Evolutionary conservation across 2,888 invertebrate genomes (phyloP).

Genomic region (Boloria selene): DNA sequence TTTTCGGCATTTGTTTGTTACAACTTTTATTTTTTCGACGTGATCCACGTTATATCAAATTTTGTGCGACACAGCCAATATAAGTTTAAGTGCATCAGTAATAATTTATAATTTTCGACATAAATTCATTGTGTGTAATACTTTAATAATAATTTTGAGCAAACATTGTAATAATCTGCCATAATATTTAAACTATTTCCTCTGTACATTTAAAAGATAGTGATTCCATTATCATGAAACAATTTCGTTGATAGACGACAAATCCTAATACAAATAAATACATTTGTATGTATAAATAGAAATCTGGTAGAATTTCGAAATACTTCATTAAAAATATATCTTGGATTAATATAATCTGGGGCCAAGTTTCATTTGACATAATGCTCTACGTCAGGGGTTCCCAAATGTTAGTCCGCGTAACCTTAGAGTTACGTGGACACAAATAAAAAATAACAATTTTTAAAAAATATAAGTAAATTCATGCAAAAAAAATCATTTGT

Average conservation of each 20-base stretch:
- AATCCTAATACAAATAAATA: conserved; percentile 8
- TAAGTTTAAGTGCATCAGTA: not conserved
- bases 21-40: too few species aligned
- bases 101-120: not conserved
- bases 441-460: too few species aligned
- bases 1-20: not conserved
- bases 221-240: conserved; percentile 1
- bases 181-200: not conserved
- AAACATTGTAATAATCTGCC: not conserved
- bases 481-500: too few species aligned
- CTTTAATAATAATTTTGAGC: conserved; percentile 12
- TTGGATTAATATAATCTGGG: conserved; percentile 17
- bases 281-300: conserved; percentile 14
- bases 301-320: conserved; percentile 10
- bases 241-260: conserved; percentile 4
- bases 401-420: too few species aligned
- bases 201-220: not conserved
- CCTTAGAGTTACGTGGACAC: too few species aligned
- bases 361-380: conserved; percentile 33
- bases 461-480: too few species aligned
- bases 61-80: conserved; percentile 6
- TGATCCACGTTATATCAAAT: not conserved
- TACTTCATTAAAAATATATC: conserved; percentile 10
- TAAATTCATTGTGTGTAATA: not conserved
- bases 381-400: conserved; percentile 18